Conservation (phyloP, 2,888 invertebrate genomes). For the Mythimna albipuncta region DNA sequence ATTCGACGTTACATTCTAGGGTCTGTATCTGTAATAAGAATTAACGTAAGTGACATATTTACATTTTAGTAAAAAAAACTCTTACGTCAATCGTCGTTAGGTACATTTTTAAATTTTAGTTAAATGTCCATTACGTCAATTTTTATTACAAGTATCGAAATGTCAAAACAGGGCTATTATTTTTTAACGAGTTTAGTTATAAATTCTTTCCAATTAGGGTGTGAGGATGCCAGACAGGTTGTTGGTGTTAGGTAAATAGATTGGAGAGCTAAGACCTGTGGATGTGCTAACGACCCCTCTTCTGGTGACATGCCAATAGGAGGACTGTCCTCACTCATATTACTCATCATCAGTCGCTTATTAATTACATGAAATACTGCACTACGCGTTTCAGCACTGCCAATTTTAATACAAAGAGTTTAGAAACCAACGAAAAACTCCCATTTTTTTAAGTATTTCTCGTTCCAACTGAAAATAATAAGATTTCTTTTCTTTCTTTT, state of each 20-base stretch:
- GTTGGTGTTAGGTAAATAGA: constrained; percentile 9
- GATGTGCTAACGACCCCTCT: constrained; percentile 21
- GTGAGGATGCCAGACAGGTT: background rate
- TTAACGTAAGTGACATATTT: too few species aligned
- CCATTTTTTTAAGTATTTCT: background rate
- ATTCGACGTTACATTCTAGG: too few species aligned
- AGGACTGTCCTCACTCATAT: constrained; percentile 20
- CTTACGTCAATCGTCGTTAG: too few species aligned
- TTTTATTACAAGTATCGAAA: too few species aligned
- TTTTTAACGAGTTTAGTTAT: background rate
- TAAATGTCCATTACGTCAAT: too few species aligned
- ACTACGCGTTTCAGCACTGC: constrained; percentile 1
- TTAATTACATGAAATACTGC: background rate
- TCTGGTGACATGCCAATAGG: constrained; percentile 57
- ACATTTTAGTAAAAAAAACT: too few species aligned
- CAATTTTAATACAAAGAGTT: background rate
- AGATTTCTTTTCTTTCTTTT: background rate
- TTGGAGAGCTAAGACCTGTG: constrained; percentile 15
- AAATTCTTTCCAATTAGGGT: background rate
- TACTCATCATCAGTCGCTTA: background rate
- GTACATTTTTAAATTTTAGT: too few species aligned
- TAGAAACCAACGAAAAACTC: background rate
- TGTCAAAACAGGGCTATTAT: too few species aligned
- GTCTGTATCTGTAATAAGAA: too few species aligned
- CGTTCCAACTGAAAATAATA: background rate